phyloP scores from a whole-genome alignment of 2,797 vertebrate genomes.

The Acanthopagrus latus region DNA sequence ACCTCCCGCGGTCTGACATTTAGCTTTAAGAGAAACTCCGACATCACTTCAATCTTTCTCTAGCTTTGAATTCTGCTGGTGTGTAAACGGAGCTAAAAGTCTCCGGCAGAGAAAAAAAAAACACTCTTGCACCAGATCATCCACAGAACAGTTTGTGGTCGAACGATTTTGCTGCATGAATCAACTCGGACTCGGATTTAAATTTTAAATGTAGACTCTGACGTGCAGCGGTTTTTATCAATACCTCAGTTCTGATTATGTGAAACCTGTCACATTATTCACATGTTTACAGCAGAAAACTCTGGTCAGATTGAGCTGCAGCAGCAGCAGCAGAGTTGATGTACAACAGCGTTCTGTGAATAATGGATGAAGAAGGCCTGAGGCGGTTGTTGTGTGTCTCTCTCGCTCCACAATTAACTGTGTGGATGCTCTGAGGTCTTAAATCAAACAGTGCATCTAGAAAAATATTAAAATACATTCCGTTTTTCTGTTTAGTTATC shows the following conservation, averaged over 20 bases:
- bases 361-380: constrained; percentile 15
- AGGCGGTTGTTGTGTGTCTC: constrained; percentile 9
- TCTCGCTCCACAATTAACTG: constrained; percentile 4
- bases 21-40: background rate
- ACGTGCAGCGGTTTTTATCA: background rate
- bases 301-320: background rate
- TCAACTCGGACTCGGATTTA: background rate
- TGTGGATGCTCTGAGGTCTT: background rate
- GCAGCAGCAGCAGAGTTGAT: background rate
- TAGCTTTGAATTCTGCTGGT: background rate
- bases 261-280: background rate
- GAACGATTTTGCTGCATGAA: background rate
- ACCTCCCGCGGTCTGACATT: constrained; percentile 11
- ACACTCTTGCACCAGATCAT: background rate
- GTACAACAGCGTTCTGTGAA: constrained; percentile 5
- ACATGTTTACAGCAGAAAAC: background rate
- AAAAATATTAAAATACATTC: background rate
- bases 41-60: background rate
- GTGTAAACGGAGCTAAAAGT: background rate
- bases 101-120: background rate
- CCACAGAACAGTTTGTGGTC: background rate
- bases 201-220: background rate
- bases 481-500: background rate
- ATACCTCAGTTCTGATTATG: background rate
- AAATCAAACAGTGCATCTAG: background rate